Evolutionary conservation across 2,113 vertebrate genomes (phyloP), one percentile per base, ranked within the genome.

Genomic region (Dipodomys ordii): DNA sequence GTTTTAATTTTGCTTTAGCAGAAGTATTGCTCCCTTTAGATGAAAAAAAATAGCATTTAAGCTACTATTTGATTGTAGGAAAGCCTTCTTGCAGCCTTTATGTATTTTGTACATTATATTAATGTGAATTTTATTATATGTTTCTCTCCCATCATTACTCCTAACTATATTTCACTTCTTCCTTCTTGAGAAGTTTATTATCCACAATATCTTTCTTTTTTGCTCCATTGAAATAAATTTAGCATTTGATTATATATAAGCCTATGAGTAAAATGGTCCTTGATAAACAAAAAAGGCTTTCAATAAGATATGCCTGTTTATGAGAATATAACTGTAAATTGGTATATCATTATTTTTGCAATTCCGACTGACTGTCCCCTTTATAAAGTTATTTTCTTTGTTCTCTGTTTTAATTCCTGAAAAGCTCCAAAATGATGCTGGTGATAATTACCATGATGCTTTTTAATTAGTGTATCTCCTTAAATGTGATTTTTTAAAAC

Each of bases 321-420:
- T 84, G 23, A 86, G 65, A 27, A 39, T 39, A 92, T 78, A 74
- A 81, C 19, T 32, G 30, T 77, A 71, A 87, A 81, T 25, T 60
- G 8, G 74, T 88, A 74, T 11, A 25, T 74, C 49, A 32, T 49
- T 22, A 39, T 65, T 44, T 77, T 80, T 87, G 46, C 35, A 1
- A 19, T 77, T 93, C 6, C 74, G 25, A 18, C 79, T 64, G 10
- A 65, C 32, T 57, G 7, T 32, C 7, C 13, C 69, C n/a, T 85
- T 81, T 83, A 90, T 64, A 46, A 77, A 23, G 5, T 80, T 77
- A 27, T 83, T 73, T 83, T 86, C 35, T 65, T 6, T 22, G 77
- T 35, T 53, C 20, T 90, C 27, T 91, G 22, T 88, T 88, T 81
- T 91, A 91, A 83, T 83, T 88, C 22, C 53, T 65, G 19, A 80